Evolutionary conservation across 1,140 invertebrate genomes (phyloP), one percentile per base, ranked within the genome.

Genomic region (Andrena cerasifolii): DNA sequence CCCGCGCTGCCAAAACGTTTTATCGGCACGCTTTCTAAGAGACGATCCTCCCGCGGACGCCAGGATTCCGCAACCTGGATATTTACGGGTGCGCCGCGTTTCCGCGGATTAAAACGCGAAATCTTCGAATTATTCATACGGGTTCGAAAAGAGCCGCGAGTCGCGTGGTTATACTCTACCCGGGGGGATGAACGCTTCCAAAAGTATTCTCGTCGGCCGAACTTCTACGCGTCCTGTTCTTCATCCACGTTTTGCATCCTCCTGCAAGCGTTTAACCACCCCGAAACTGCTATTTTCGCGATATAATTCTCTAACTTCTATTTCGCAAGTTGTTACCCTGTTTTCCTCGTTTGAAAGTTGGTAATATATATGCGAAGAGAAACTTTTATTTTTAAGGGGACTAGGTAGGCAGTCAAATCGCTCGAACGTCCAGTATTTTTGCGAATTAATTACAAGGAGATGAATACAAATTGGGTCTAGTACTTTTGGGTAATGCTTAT

Each of bases 221-320:
- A 24, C 31, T 71, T 43, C 8, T 4, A 1, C 6, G 51, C 1
- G 28, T 8, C 45, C 5, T 66, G 63, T 45, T 45, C n/a, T 47
- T 33, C 49, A n/a, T n/a, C n/a, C 43, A 21, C 59, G 28, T 31
- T 36, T 51, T 24, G 33, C 49, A 4, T 58, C 62, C 26, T 7
- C 14, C 0, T 36, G 28, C 40, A 8, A 40, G 28, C 40, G 68
- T 61, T 61, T 21, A 26, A 54, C 49, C 65, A 21, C 56, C 68
- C 7, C 56, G 68, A 36, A 72, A 51, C 68, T 72, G 56, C 49
- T 72, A 72, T 72, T 61, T n/a, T 56, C 53, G 53, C 66, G 24
- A 45, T 53, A 43, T 56, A 56, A 45, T 49, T 70, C 53, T 54
- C 8, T 16, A 72, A 72, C 56, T 72, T 72, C 47, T 47, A 45